Base-by-base conservation (phyloP, 2,797 vertebrate genomes). In the Crocodylus rhombifer region DNA sequence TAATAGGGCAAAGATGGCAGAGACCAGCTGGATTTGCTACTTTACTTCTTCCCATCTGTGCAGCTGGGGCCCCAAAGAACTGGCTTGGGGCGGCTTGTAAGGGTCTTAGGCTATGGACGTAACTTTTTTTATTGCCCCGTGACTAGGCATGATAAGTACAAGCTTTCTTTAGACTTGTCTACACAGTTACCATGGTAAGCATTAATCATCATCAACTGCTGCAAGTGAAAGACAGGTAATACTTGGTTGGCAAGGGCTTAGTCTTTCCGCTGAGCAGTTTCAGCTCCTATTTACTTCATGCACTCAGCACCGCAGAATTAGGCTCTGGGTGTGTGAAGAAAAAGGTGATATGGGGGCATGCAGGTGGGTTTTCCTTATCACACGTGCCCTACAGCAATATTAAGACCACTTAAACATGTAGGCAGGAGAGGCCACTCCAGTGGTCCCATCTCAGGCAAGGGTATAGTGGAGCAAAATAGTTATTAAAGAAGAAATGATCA, bases 21-120 rank as follows among this genome's bases (percentile, higher is more conserved):
- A 57, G 51, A 80, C 25, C 75, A 58, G 12, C 3, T 91, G 51
- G 2, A 20, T 88, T 13, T 2, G 15, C 60, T 23, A 2, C 4
- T 1, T 71, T 84, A 58, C 28, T 79, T 6, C 74, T 65, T n/a
- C 61, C 25, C 58, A 89, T 14, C 14, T 26, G 23, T 4, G 14
- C 2, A 42, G 23, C 4, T 73, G 69, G 4, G 51, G 16, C 23
- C 21, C 18, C 16, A 21, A 4, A 51, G 36, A 80, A 14, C 1
- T 2, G 2, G 76, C 3, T 6, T 28, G 84, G 11, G 28, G 87
- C 18, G 3, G 78, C 60, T 36, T 42, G n/a, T 2, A 71, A 51
- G 4, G 5, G 1, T 57, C 51, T 82, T 18, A 4, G 76, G 1
- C 11, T 86, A 63, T 4, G 5, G 13, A 1, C 33, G 11, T 18